Conservation (phyloP, 2,888 invertebrate genomes). For the Athrips mouffetella region DNA sequence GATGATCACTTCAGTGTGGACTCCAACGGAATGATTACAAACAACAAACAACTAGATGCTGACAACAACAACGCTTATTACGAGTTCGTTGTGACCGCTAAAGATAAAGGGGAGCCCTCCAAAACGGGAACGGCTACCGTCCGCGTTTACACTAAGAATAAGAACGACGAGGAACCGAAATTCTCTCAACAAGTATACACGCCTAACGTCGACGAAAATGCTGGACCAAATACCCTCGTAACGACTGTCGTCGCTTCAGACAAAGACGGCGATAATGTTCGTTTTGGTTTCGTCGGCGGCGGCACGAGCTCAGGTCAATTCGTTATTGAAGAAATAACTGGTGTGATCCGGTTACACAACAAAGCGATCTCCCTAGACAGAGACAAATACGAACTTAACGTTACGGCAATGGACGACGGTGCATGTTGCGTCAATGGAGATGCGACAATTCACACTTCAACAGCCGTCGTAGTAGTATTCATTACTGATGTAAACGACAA, state of each 20-base stretch:
- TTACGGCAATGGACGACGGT: slow-evolving; percentile 98
- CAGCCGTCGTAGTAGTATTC: slow-evolving; percentile 96
- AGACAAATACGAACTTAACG: slow-evolving; percentile 97
- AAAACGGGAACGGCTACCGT: slow-evolving; percentile 96
- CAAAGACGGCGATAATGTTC: slow-evolving; percentile 97
- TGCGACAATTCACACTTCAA: slow-evolving; percentile 92
- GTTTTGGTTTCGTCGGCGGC: slow-evolving; percentile 94
- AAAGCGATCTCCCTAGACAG: slow-evolving; percentile 92
- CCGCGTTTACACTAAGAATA: slow-evolving; percentile 97
- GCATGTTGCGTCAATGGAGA: slow-evolving; percentile 96
- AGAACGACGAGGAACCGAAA: slow-evolving; percentile 98
- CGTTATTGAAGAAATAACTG: slow-evolving; percentile 96
- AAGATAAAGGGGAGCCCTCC: slow-evolving; percentile 95
- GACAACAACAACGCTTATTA: slow-evolving; percentile 98
- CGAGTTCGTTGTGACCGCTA: slow-evolving; percentile 95
- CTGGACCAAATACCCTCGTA: slow-evolving; percentile 95
- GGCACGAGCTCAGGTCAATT: slow-evolving; percentile 94
- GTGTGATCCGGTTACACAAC: slow-evolving; percentile 92
- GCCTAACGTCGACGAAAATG: slow-evolving; percentile 97
- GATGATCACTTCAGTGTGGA: slow-evolving; percentile 98
- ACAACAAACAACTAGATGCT: slow-evolving; percentile 95
- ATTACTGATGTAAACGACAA: slow-evolving; percentile 98
- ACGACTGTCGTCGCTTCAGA: slow-evolving; percentile 98
- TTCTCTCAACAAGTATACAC: slow-evolving; percentile 98
- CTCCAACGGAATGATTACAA: slow-evolving; percentile 93